Conservation (phyloP, 2,113 vertebrate species). For the Apeltes quadracus region DNA sequence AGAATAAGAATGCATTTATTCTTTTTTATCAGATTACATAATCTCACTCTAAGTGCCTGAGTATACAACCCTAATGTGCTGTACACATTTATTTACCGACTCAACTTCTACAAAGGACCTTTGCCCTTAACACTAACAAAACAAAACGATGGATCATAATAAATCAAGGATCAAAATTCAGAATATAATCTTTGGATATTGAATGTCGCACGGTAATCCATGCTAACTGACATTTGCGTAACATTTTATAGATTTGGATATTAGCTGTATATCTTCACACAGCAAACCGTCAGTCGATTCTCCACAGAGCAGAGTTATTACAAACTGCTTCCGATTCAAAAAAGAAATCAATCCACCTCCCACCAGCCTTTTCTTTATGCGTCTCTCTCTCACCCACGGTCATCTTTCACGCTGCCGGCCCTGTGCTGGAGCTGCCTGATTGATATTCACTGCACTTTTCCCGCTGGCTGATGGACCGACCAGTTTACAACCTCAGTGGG, state of each 20-base stretch:
- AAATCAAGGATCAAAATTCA: neutral
- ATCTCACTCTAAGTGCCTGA: neutral
- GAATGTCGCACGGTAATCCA: neutral
- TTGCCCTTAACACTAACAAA: neutral
- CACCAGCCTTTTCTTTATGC: slow-evolving; percentile 16
- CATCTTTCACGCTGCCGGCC: slow-evolving; percentile 30
- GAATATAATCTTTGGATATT: neutral
- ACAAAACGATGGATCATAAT: neutral
- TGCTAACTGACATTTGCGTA: neutral
- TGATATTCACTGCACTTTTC: slow-evolving; percentile 58
- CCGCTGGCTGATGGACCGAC: slow-evolving; percentile 40
- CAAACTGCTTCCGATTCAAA: slow-evolving; percentile 6
- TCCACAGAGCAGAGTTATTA: neutral
- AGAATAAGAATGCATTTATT: neutral
- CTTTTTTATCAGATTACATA: neutral
- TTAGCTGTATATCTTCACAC: slow-evolving; percentile 10
- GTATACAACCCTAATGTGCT: neutral
- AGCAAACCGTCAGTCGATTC: neutral
- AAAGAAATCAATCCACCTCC: slow-evolving; percentile 12
- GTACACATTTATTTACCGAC: neutral
- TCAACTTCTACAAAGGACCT: neutral
- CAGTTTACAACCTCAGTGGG: slow-evolving; percentile 57
- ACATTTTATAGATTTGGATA: neutral
- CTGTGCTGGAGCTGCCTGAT: slow-evolving; percentile 33
- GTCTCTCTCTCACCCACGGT: slow-evolving; percentile 28